Evolutionary conservation across 2,888 invertebrate species (phyloP).

Genomic region (Hypolimnas misippus): DNA sequence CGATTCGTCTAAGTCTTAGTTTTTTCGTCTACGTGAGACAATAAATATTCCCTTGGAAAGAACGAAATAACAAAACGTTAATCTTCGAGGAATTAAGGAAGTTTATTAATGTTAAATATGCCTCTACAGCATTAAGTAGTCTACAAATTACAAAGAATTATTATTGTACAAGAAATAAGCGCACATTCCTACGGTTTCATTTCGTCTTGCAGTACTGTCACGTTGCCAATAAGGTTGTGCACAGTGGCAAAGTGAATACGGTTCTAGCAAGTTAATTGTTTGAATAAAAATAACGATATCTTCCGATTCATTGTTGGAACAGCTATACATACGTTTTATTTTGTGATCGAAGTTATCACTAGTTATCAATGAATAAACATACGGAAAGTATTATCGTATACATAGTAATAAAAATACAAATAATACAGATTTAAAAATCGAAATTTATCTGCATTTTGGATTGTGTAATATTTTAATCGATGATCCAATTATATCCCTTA

Average conservation of each 20-base stretch:
- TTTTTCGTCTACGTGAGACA: not conserved
- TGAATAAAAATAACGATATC: not conserved
- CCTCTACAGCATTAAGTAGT: not conserved
- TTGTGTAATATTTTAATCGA: conserved; percentile 10
- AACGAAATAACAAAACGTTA: not conserved
- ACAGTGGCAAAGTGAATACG: not conserved
- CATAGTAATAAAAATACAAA: not conserved
- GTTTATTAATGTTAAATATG: not conserved
- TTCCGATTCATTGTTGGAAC: not conserved
- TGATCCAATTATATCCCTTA: conserved; percentile 27
- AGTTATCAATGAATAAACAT: too few relatives aligned
- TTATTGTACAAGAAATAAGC: not conserved
- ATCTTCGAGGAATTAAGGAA: not conserved
- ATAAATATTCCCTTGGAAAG: not conserved
- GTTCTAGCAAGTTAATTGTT: not conserved
- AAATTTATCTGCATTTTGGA: conserved; percentile 3
- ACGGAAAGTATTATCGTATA: too few relatives aligned
- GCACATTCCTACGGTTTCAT: conserved; percentile 18
- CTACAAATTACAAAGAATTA: conserved; percentile 1
- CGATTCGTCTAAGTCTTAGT: too few relatives aligned
- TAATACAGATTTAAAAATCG: not conserved
- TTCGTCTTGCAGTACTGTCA: conserved; percentile 13
- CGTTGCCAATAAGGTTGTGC: conserved; percentile 9
- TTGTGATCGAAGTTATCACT: too few relatives aligned
- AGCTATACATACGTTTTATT: too few relatives aligned